These are phyloP conservation scores for Callipepla californica DNA, from an alignment of 2,113 vertebrate genomes.

Conservation along the genomic window DNA sequence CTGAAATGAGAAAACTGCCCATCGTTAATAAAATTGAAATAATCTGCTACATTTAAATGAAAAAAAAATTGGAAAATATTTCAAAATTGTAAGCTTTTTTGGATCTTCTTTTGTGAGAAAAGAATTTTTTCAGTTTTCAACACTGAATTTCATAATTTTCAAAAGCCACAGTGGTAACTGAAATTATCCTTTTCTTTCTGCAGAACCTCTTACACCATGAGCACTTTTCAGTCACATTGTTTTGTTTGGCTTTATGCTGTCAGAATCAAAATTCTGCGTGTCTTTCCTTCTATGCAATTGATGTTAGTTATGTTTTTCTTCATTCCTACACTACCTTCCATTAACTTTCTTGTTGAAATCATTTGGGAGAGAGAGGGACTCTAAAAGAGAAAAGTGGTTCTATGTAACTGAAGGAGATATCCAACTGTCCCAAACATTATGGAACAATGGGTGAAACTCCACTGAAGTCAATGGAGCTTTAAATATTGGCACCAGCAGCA, in stretches of 20 bases:
- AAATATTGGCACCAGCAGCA: slow-evolving; percentile 16
- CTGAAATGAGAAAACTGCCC: not conserved
- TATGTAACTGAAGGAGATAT: not conserved
- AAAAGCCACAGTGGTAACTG: not conserved
- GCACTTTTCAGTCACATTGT: not conserved
- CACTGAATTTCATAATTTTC: not conserved
- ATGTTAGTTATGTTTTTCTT: not conserved
- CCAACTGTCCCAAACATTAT: not conserved
- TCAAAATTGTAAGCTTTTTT: not conserved
- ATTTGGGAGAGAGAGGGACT: not conserved
- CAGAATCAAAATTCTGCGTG: not conserved
- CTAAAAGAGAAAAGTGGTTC: not conserved
- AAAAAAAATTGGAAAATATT: not conserved
- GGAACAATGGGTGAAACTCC: slow-evolving; percentile 48
- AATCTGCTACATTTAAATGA: not conserved
- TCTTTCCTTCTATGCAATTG: not conserved
- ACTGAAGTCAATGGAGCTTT: slow-evolving; percentile 70
- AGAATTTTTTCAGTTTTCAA: not conserved
- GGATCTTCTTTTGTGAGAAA: accelerated
- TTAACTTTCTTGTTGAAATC: not conserved
- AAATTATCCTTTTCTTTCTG: not conserved
- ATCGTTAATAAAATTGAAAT: not conserved
- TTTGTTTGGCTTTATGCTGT: not conserved
- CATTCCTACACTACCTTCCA: not conserved
- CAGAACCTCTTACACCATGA: not conserved